phyloP scores from a whole-genome alignment of 2,888 invertebrate species.

The Agriopis aurantiaria region DNA sequence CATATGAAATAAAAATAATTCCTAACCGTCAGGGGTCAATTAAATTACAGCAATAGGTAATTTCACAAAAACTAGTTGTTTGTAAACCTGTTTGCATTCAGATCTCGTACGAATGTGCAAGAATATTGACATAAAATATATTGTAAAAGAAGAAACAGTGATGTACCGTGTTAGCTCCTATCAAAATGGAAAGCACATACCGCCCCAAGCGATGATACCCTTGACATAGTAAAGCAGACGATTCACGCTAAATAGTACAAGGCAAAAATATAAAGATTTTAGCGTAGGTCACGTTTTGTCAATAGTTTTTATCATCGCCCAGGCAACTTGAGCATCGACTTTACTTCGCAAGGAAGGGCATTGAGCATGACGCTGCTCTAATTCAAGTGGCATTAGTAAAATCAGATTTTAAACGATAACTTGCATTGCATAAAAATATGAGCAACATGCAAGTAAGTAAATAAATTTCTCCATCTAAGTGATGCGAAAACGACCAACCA shows the following conservation, averaged over 20 bases:
- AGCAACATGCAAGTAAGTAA: too few species aligned
- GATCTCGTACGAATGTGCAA: conserved; percentile 21
- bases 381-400: background rate
- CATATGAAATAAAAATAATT: conserved; percentile 8
- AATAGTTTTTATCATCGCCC: conserved; percentile 9
- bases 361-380: conserved; percentile 10
- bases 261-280: conserved; percentile 20
- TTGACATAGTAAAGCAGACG: conserved; percentile 15
- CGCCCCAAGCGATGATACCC: conserved; percentile 19
- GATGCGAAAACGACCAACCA: too few species aligned
- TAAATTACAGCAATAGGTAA: conserved; percentile 13
- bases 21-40: conserved; percentile 6
- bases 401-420: background rate
- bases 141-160: background rate
- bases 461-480: too few species aligned
- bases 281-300: conserved; percentile 23
- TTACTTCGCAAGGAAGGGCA: background rate
- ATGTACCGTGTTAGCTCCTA: background rate
- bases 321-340: conserved; percentile 17
- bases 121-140: background rate
- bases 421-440: background rate
- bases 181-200: conserved; percentile 10
- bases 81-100: conserved; percentile 11
- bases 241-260: conserved; percentile 18
- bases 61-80: conserved; percentile 16